Percentiles rank a stretch among this genome's conserved stretches.
These are phyloP conservation scores for Hucho hucho DNA, from an alignment of 2,113 vertebrate species.

Conservation along the genomic window DNA sequence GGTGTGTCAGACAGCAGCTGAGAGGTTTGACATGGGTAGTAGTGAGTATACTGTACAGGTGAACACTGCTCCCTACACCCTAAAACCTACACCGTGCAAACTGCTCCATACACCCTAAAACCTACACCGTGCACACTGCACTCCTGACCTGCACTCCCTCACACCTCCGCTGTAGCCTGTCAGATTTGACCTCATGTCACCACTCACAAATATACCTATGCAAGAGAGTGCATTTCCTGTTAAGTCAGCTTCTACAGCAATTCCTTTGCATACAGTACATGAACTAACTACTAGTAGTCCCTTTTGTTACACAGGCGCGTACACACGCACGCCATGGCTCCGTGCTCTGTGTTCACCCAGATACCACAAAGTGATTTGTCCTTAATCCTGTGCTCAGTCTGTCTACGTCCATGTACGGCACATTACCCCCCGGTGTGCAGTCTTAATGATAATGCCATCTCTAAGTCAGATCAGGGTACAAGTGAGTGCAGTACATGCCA, in stretches of 20 bases:
- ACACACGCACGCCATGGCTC: background rate
- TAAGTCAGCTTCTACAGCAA: too few relatives aligned
- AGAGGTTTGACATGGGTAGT: background rate
- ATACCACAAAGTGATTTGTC: conserved; percentile 1
- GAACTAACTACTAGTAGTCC: background rate
- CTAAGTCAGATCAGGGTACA: too few relatives aligned
- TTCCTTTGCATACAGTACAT: background rate
- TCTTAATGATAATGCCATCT: background rate
- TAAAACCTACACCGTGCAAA: background rate
- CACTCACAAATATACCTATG: background rate
- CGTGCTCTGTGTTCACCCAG: conserved; percentile 11
- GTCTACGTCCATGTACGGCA: background rate
- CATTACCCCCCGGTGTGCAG: background rate
- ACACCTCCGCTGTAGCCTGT: background rate
- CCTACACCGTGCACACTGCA: background rate
- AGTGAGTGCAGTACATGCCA: background rate
- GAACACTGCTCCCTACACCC: background rate
- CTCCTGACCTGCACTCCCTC: background rate
- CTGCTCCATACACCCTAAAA: background rate
- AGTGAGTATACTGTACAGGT: background rate
- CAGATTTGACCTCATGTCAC: background rate
- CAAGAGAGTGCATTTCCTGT: too few relatives aligned
- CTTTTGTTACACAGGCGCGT: background rate
- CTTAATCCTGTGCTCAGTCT: conserved; percentile 10
- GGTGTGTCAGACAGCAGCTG: conserved; percentile 17